Base-by-base conservation (phyloP, 2,113 vertebrate genomes). In the Coregonus clupeaformis region DNA sequence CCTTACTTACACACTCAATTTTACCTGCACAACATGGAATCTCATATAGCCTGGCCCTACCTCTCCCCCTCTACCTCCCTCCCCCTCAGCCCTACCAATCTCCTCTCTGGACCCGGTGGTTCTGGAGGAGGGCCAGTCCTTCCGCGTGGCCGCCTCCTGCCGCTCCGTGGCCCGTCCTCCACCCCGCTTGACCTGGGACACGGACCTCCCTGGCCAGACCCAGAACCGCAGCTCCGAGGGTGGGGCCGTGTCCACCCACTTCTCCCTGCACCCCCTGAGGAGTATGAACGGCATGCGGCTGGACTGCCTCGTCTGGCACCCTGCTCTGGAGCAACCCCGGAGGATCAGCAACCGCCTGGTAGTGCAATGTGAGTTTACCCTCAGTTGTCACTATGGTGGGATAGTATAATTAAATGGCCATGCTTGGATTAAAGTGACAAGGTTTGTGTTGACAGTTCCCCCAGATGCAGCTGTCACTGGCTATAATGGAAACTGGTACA, bases 301-400 rank as follows among this genome's bases (percentile, higher is more conserved):
- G 9, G 96, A 95, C 85, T 97, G 97, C 2, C 85, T 97, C 82
- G 94, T 98, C 71, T 92, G 91, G 13, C 96, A 98, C 45, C 95
- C 96, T 0, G 90, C 92, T 6, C 89, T 97, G 80, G 69, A 90
- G n/a, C 84, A 89, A 5, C 92, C 94, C 5, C 94, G 89, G 45
- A 88, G 95, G 82, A 92, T 97, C 86, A 82, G 88, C 0, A 93
- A 95, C 85, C 45, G 0, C 5, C 88, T 98, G 81, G 89, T 87
- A 13, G 95, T 97, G 5, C 93, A 95, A 42, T 97, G 96, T 97
- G 88, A 92, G 96, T 94, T 66, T 13, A 18, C 57, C 30, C 27
- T 3, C 14, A 13, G 12, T 14, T 60, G 22, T 36, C 18, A 32
- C 18, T 18, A 6, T 47, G 64, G 29, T 5, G 5, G 14, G 4